A percentile compares a stretch with the other conserved stretches of the same genome.
Conservation (phyloP, 1,140 invertebrate species). For the Aphidius gifuensis region DNA sequence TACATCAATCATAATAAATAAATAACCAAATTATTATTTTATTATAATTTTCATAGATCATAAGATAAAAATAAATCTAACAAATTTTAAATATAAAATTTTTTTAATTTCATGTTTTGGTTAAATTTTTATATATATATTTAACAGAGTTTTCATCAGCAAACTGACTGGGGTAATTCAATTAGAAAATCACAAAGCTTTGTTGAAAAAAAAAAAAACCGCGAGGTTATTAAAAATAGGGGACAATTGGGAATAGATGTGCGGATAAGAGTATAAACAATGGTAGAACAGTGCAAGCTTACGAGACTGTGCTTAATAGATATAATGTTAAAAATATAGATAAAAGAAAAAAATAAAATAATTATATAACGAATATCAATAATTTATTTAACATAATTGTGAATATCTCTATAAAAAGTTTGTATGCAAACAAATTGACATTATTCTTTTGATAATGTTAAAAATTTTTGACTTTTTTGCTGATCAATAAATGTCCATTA, state of each 20-base stretch:
- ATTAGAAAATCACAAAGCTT: conserved; percentile 37
- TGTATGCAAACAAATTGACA: no score
- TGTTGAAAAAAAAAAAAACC: conserved; percentile 27
- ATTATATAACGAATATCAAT: no score
- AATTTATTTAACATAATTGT: no score
- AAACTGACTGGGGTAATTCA: conserved; percentile 28
- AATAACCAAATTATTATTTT: no score
- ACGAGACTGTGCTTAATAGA: conserved; percentile 16
- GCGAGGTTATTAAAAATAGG: conserved; percentile 34
- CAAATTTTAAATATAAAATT: no score
- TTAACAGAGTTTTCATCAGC: conserved; percentile 6
- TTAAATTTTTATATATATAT: conserved; percentile 8
- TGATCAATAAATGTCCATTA: conserved; percentile 31
- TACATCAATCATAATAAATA: no score
- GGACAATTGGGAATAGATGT: conserved; percentile 15
- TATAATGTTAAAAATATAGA: conserved; percentile 4
- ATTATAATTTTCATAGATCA: no score
- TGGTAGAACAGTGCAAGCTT: not conserved
- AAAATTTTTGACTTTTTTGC: no score
- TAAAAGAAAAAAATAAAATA: no score
- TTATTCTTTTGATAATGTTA: no score
- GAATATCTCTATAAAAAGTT: no score
- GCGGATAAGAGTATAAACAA: conserved; percentile 21
- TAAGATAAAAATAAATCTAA: no score
- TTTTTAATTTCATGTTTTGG: not conserved